Evolutionary conservation across 2,888 invertebrate species (phyloP), one percentile per base, ranked within the genome.

Genomic region (Tupiocoris notatus): DNA sequence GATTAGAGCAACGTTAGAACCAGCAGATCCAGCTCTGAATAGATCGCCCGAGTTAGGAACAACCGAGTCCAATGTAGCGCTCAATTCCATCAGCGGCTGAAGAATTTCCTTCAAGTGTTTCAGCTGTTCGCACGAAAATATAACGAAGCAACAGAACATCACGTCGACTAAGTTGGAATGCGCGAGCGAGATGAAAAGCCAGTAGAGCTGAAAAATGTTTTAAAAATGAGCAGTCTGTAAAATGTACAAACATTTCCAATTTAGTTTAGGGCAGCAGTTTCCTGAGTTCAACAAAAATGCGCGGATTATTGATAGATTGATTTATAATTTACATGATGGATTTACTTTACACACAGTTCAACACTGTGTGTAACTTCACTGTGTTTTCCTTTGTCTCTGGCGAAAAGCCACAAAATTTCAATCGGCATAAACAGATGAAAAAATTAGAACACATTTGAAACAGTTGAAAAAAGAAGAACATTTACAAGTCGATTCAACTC

Each of bases 1-100:
- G 39, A 81, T 77, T 12, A 80, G 77, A 12, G 80, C 79, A 9
- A 79, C 71, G 61, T 79, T 79, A 9, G 79, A 78, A 25, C 77
- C 75, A 1, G 80, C 78, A 0, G 81, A 80, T 59, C 76, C 67
- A 6, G 81, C 80, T 20, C 80, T 84, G 80, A 86, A 86, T 20
- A 86, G 81, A 74, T 86, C 85, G 12, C 85, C 81, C 81, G 88
- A 83, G 84, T 88, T 82, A 80, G 82, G 88, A 79, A 88, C 87
- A 80, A 92, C 92, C 0, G 93, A 92, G 81, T 93, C 93, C 81
- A 93, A 83, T 0, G 92, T 90, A 0, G 93, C 93, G 22, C 93
- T 93, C 1, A 94, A 86, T 82, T 94, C 93, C 92, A 94, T 94
- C 70, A 94, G 84, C 0, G 93, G 93, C 80, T 92, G 92, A 91